Evolutionary conservation across 2,113 vertebrate genomes (phyloP).

Genomic region (Carollia perspicillata): DNA sequence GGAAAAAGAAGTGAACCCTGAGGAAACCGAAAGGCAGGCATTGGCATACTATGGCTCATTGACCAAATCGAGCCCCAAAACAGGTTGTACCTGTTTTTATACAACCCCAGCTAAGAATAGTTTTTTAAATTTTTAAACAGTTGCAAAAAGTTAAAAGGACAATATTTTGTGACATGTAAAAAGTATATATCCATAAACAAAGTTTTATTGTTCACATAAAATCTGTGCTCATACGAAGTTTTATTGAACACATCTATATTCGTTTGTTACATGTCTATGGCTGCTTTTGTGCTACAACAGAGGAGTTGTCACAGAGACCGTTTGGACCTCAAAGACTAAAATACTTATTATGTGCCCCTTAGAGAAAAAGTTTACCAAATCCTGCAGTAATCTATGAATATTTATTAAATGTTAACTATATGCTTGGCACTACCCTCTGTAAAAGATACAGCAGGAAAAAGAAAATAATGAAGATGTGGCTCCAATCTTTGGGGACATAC

Average conservation of each 20-base stretch:
- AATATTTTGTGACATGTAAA: not conserved
- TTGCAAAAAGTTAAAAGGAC: not conserved
- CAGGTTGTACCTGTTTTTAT: not conserved
- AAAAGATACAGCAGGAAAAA: not conserved
- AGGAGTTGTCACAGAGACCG: not conserved
- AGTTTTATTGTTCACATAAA: not conserved
- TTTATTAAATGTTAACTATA: not conserved
- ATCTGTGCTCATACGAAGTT: not conserved
- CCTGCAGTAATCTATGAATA: not conserved
- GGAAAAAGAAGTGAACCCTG: not conserved
- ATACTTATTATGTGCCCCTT: not conserved
- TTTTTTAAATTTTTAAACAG: not conserved
- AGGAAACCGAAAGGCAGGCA: not conserved
- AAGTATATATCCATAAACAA: not conserved
- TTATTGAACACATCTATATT: not conserved
- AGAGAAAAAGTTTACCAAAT: not conserved
- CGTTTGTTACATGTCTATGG: not conserved
- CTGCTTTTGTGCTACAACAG: not conserved
- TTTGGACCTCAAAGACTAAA: not conserved
- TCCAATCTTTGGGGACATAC: not conserved
- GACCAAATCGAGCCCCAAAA: too few species aligned
- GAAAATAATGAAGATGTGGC: not conserved
- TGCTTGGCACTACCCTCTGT: not conserved
- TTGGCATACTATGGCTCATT: rapidly evolving
- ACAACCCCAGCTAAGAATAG: not conserved